Conservation (phyloP, 2,888 invertebrate species). For the Octonoba sinensis region DNA sequence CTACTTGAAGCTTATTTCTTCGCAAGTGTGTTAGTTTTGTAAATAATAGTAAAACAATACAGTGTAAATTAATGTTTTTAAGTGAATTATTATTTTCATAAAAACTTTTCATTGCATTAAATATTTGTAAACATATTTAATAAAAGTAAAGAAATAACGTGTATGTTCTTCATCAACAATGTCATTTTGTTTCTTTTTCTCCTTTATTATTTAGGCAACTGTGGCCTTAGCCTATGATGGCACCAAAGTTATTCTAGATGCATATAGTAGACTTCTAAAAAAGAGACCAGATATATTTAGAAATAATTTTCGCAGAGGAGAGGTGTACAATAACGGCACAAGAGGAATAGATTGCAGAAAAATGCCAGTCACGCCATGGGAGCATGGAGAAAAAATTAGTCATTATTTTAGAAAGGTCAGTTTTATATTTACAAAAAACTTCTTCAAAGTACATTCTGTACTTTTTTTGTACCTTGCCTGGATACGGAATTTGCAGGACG, state of each 20-base stretch:
- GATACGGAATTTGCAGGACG: too few species aligned
- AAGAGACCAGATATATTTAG: constrained; percentile 89
- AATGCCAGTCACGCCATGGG: constrained; percentile 90
- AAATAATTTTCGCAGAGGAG: constrained; percentile 74
- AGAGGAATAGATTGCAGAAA: constrained; percentile 89
- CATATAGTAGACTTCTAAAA: constrained; percentile 86
- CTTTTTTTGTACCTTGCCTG: neutral
- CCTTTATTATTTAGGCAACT: constrained; percentile 79
- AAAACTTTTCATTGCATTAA: too few species aligned
- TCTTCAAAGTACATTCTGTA: neutral
- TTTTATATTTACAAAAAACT: neutral
- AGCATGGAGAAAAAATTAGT: constrained; percentile 92
- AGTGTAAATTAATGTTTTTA: too few species aligned
- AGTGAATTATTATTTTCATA: too few species aligned
- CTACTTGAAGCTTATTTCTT: too few species aligned
- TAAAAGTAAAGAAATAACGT: neutral
- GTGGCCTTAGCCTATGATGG: constrained; percentile 97
- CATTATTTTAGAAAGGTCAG: constrained; percentile 84
- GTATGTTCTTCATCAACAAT: neutral
- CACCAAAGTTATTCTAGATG: constrained; percentile 90
- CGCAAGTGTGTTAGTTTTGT: too few species aligned
- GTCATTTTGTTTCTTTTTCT: neutral
- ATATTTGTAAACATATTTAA: too few species aligned
- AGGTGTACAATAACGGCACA: constrained; percentile 79
- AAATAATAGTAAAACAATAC: too few species aligned